Conservation (phyloP, 2,113 vertebrate species). For the Gadus macrocephalus region DNA sequence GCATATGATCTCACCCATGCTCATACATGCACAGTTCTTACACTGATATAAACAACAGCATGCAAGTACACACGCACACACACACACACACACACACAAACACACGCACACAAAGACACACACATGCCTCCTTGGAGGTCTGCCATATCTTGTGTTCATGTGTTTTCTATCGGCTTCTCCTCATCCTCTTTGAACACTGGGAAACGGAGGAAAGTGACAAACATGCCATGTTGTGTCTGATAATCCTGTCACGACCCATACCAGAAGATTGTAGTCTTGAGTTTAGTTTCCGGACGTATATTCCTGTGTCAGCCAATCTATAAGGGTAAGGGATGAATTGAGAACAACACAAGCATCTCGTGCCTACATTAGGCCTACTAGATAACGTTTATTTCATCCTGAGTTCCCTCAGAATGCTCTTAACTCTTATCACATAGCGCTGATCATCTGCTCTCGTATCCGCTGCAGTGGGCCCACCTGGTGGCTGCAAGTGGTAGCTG, state of each 20-base stretch:
- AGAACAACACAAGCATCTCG: too few species aligned
- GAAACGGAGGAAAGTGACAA: conserved; percentile 30
- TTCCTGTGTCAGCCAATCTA: too few species aligned
- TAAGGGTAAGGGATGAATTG: too few species aligned
- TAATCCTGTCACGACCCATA: conserved; percentile 27
- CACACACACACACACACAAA: neutral
- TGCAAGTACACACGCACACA: neutral
- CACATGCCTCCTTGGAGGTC: conserved; percentile 6
- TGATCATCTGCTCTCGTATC: too few species aligned
- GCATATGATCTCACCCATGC: too few species aligned
- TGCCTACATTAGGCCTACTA: too few species aligned
- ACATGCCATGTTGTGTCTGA: conserved; percentile 26
- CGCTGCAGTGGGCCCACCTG: conserved; percentile 12
- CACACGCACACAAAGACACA: conserved; percentile 3
- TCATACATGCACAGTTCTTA: neutral
- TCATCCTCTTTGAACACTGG: conserved; percentile 5
- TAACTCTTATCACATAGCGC: too few species aligned
- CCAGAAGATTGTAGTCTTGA: neutral
- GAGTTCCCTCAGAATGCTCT: too few species aligned
- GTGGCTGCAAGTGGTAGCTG: neutral
- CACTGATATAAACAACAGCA: conserved; percentile 18
- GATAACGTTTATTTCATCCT: too few species aligned
- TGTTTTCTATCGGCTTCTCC: too few species aligned
- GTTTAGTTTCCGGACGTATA: too few species aligned
- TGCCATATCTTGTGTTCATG: neutral